Percentiles rank a stretch among this genome's conserved stretches.
Evolutionary conservation across 2,113 vertebrate species (phyloP).

Genomic region (Myodes glareolus): DNA sequence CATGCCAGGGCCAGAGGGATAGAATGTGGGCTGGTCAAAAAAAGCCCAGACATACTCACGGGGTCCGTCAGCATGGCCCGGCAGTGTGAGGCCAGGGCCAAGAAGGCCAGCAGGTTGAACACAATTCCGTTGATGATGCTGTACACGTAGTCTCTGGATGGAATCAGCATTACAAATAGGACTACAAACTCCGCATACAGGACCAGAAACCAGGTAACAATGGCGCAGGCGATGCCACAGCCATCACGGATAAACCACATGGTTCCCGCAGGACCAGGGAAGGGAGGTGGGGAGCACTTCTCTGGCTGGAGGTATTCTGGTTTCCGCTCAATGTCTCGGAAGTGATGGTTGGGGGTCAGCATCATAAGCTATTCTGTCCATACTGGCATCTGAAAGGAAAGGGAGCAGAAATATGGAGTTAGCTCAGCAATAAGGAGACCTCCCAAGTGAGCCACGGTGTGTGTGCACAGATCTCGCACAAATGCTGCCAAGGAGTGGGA

Average conservation of each 20-base stretch:
- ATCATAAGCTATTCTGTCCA: slow-evolving; percentile 91
- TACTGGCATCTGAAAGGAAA: slow-evolving; percentile 89
- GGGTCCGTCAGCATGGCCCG: slow-evolving; percentile 99
- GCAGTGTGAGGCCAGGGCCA: slow-evolving; percentile 96
- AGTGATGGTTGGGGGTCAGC: slow-evolving; percentile 92
- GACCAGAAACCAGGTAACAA: slow-evolving; percentile 98
- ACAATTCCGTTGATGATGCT: slow-evolving; percentile 94
- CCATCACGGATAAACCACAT: slow-evolving; percentile 99
- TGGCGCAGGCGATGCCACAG: slow-evolving; percentile 96
- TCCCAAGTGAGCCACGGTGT: not conserved
- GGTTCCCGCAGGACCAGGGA: slow-evolving; percentile 84
- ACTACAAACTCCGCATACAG: slow-evolving; percentile 99
- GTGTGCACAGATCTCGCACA: not conserved
- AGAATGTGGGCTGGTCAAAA: slow-evolving; percentile 62
- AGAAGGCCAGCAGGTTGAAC: slow-evolving; percentile 95
- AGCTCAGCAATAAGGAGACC: not conserved
- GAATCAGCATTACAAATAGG: slow-evolving; percentile 96
- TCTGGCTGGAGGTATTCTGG: slow-evolving; percentile 96
- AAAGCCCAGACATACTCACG: slow-evolving; percentile 88
- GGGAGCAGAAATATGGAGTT: slow-evolving; percentile 17
- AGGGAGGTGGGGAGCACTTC: slow-evolving; percentile 94
- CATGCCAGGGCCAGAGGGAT: slow-evolving; percentile 19
- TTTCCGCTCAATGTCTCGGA: slow-evolving; percentile 96
- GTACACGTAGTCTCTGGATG: slow-evolving; percentile 92
- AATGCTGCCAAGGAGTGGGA: not conserved